A percentile compares a stretch with the other conserved stretches of the same genome.
Conservation (phyloP, 2,888 invertebrate genomes). For the Drosophila helvetica region DNA sequence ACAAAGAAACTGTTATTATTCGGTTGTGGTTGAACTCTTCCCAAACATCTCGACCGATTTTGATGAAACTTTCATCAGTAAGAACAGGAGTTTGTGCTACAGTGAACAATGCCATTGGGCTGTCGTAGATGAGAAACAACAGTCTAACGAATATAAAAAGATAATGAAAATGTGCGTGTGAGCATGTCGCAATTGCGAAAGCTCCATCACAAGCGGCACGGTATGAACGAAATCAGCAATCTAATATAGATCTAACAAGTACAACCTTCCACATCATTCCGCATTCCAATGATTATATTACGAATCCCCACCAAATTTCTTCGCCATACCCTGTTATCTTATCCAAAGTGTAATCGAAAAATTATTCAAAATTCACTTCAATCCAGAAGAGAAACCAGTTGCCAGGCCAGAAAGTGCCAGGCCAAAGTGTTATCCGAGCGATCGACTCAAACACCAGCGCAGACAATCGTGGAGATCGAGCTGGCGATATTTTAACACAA, state of each 20-base stretch:
- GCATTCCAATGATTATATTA: not conserved
- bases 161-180: too few species aligned
- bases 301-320: not conserved
- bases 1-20: too few species aligned
- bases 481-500: conserved; percentile 63
- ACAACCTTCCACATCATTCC: not conserved
- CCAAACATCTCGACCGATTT: too few species aligned
- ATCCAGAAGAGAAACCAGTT: conserved; percentile 30
- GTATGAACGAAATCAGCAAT: too few species aligned
- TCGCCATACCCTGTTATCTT: not conserved
- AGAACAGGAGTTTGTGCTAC: too few species aligned
- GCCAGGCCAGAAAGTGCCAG: not conserved
- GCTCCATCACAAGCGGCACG: too few species aligned
- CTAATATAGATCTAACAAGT: not conserved
- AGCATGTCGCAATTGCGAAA: too few species aligned
- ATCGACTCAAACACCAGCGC: conserved; percentile 30
- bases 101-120: too few species aligned
- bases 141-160: too few species aligned
- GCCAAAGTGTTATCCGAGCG: conserved; percentile 28
- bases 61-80: too few species aligned
- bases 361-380: conserved; percentile 3
- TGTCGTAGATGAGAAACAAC: too few species aligned
- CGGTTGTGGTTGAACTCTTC: too few species aligned
- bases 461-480: conserved; percentile 28
- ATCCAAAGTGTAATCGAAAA: conserved; percentile 3